phyloP scores from a whole-genome alignment of 2,113 vertebrate genomes.

The Leucoraja erinaceus region DNA sequence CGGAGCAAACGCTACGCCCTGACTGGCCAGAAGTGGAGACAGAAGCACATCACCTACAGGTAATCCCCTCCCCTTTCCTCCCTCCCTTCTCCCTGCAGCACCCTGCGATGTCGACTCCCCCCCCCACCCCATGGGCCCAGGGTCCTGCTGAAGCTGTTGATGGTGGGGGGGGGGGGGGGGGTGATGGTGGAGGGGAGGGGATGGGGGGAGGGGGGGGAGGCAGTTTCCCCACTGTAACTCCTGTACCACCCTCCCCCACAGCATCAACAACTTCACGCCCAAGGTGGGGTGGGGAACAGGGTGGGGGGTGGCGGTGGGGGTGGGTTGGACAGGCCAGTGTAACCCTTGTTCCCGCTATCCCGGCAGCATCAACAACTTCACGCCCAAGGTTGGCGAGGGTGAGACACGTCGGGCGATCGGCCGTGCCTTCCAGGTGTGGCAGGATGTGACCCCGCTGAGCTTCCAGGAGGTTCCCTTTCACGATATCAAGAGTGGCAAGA shows the following conservation, averaged over 20 bases:
- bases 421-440: constrained; percentile 96
- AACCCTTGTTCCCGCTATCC: constrained; percentile 2
- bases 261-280: too few species aligned
- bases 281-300: too few species aligned
- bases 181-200: too few species aligned
- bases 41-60: constrained; percentile 96
- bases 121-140: too few species aligned
- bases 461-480: constrained; percentile 90
- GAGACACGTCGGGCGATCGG: constrained; percentile 91
- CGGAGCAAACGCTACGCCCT: constrained; percentile 94
- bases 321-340: too few species aligned
- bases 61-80: constrained; percentile 49
- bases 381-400: constrained; percentile 90
- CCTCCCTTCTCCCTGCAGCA: too few species aligned
- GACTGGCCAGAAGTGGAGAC: constrained; percentile 93
- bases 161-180: too few species aligned
- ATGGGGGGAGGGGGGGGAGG: too few species aligned
- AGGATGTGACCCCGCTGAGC: constrained; percentile 87
- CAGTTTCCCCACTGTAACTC: too few species aligned
- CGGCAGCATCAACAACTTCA: constrained; percentile 90
- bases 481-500: constrained; percentile 88
- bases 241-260: too few species aligned
- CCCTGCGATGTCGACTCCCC: too few species aligned
- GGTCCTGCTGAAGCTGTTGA: too few species aligned
- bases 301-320: not conserved